phyloP scores from a whole-genome alignment of 35 echinoderm and acorn worm species.

The Ophiothrix spiculata region DNA sequence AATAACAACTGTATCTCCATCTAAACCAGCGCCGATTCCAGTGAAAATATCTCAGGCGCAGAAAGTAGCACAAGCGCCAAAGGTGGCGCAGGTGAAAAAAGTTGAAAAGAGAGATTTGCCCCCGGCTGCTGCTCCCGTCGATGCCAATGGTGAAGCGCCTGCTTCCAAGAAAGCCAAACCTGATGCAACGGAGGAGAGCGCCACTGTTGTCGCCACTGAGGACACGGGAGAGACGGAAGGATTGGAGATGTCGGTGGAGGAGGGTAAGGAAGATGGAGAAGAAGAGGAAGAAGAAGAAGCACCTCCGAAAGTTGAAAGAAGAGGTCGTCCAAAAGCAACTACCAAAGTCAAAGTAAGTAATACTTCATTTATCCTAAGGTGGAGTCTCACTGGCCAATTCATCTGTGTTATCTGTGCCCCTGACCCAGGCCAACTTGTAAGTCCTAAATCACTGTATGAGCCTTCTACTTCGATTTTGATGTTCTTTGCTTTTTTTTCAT shows the following conservation, averaged over 20 bases:
- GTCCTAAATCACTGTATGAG: too few species aligned
- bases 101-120: not conserved
- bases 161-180: conserved; percentile 36
- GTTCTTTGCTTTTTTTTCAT: too few species aligned
- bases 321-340: not conserved
- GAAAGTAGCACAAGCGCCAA: not conserved
- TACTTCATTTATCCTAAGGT: too few species aligned
- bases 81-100: not conserved
- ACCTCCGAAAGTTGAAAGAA: conserved; percentile 18
- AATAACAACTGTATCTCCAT: not conserved
- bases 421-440: too few species aligned
- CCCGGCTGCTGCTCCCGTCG: not conserved
- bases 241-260: not conserved
- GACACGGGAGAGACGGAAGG: conserved; percentile 15
- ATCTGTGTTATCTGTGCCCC: too few species aligned
- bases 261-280: conserved; percentile 36
- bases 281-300: conserved; percentile 13
- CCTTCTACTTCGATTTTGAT: too few species aligned
- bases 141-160: conserved; percentile 22
- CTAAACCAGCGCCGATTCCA: not conserved
- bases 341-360: too few species aligned
- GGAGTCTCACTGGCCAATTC: too few species aligned
- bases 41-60: not conserved
- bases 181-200: not conserved
- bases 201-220: not conserved